Conservation (phyloP, 2,113 vertebrate species). For the Pterocles gutturalis region DNA sequence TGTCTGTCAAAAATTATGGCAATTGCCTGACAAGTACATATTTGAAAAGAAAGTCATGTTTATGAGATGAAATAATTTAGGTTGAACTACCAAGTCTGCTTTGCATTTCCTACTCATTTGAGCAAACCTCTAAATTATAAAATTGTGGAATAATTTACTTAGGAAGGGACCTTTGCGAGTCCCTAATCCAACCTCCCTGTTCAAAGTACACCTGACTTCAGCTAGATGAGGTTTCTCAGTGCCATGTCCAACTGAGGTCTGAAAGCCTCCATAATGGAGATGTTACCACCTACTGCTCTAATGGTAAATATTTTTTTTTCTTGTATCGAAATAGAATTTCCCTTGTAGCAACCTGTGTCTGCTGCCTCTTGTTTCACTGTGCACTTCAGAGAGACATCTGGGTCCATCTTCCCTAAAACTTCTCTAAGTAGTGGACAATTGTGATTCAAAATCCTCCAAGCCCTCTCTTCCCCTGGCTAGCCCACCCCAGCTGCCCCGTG, state of each 20-base stretch:
- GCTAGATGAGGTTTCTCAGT: rapidly evolving
- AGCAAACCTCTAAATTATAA: not conserved
- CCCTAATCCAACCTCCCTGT: not conserved
- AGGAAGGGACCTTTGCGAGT: not conserved
- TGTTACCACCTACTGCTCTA: not conserved
- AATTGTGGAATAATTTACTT: not conserved
- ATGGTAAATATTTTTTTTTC: not conserved
- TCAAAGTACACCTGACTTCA: not conserved
- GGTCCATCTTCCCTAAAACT: not conserved
- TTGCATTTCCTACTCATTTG: not conserved
- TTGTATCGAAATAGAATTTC: not conserved
- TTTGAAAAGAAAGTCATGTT: not conserved
- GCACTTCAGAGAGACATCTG: not conserved
- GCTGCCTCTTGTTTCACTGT: not conserved
- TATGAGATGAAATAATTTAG: not conserved
- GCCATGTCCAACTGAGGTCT: not conserved
- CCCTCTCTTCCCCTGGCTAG: not conserved
- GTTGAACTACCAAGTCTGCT: not conserved
- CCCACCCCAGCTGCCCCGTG: not conserved
- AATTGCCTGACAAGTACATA: not conserved
- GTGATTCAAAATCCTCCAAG: not conserved
- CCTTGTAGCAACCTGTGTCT: rapidly evolving
- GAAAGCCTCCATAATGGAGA: not conserved
- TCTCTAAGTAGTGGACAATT: not conserved
- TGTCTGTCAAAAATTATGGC: not conserved